Evolutionary conservation across 2,888 invertebrate genomes (phyloP), one percentile per base, ranked within the genome.

Genomic region (Harpagoxenus sublaevis): DNA sequence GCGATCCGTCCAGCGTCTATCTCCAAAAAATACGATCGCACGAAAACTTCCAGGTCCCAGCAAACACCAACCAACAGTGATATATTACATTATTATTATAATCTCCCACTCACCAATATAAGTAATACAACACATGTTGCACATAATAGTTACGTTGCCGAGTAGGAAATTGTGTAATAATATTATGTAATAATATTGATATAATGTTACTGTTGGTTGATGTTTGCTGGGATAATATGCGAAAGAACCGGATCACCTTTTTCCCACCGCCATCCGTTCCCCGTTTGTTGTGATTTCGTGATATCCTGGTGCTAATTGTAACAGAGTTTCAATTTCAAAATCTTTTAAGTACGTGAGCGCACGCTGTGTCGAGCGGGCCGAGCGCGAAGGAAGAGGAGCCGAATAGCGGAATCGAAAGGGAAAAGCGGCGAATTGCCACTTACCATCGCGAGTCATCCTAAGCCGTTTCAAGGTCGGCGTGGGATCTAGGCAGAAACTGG

Each of bases 341-440:
- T 5, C n/a, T 63, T 63, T 65, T 12, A 42, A 18, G 18, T 31
- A 31, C 23, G 15, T 31, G 18, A 31, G 71, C 35, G 4, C 35
- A 35, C 35, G 4, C 35, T 4, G 35, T 35, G 23, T 70, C 71
- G n/a, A 48, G 70, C 15, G 6, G 9, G n/a, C 51, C 31, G 35
- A 6, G 65, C 70, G 31, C 35, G 23, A 57, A 60, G n/a, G n/a
- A 81, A 81, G 35, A 75, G 12, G 10, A 68, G 35, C 12, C n/a
- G 35, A 53, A 12, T 35, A 35, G n/a, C 35, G n/a, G 18, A 48
- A 5, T 4, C 48, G 31, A 48, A 31, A 68, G 28, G 28, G 48
- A 68, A 68, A 48, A 48, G 28, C n/a, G 42, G 42, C 28, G 9
- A 55, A 42, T 28, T 55, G n/a, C 18, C 60, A 0, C 8, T 55